These are phyloP conservation scores for Macheiramphus alcinus DNA, from an alignment of 2,113 vertebrate species.

Conservation along the genomic window DNA sequence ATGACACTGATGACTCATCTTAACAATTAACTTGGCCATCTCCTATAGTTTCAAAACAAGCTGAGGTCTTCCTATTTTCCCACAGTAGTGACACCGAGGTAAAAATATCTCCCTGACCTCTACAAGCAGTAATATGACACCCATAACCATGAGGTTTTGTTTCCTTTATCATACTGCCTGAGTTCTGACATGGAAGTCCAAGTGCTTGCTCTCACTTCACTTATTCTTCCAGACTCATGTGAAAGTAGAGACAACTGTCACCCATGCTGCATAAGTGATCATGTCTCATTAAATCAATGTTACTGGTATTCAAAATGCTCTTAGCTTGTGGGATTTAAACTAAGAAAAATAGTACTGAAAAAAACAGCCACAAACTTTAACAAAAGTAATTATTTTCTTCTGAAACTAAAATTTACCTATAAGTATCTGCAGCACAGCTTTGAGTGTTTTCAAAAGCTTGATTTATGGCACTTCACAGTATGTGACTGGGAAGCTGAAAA, in stretches of 20 bases:
- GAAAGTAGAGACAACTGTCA: background rate
- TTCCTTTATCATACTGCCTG: background rate
- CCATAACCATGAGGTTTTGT: background rate
- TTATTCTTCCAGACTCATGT: background rate
- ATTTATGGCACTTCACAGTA: constrained; percentile 11
- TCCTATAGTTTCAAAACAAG: background rate
- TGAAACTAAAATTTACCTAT: background rate
- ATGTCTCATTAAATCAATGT: background rate
- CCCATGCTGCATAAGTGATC: background rate
- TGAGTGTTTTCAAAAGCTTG: background rate
- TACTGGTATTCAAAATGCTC: background rate
- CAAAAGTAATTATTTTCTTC: background rate
- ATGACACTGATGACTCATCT: background rate
- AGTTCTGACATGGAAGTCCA: background rate
- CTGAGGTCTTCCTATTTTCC: background rate
- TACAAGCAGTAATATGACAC: background rate
- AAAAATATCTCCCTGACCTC: constrained; percentile 36
- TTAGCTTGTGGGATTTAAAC: background rate
- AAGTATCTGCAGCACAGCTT: background rate
- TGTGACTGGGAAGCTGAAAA: background rate
- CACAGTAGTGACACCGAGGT: background rate
- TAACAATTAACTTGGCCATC: background rate
- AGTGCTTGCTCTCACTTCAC: background rate
- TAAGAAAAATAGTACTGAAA: background rate
- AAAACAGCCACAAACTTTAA: background rate